Evolutionary conservation across 2,113 vertebrate species (phyloP).

Genomic region (Bos javanicus): DNA sequence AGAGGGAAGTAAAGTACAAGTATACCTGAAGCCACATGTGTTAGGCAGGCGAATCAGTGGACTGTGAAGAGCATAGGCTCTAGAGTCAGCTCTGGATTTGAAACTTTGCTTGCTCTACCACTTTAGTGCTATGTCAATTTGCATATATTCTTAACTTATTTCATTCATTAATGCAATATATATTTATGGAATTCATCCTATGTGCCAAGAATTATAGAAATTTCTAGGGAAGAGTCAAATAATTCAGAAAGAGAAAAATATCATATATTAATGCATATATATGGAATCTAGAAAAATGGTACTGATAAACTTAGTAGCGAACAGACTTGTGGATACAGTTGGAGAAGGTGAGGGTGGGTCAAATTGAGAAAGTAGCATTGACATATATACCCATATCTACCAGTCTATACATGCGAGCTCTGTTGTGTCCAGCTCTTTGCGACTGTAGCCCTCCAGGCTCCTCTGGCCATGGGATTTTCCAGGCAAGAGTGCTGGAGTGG

Average conservation of each 20-base stretch:
- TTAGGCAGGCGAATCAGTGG: neutral
- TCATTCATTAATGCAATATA: neutral
- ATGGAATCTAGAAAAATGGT: neutral
- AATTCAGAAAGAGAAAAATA: neutral
- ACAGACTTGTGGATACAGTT: neutral
- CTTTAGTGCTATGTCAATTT: neutral
- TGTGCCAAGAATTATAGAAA: neutral
- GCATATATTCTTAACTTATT: neutral
- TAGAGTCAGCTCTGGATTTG: neutral
- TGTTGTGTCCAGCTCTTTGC: neutral
- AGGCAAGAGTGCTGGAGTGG: neutral
- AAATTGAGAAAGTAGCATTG: neutral
- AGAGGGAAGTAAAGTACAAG: neutral
- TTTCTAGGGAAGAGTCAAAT: neutral
- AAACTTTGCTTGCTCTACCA: neutral
- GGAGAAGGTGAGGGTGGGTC: neutral
- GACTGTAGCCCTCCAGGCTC: neutral
- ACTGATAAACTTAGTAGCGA: neutral
- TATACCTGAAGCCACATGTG: neutral
- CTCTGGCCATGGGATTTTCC: neutral
- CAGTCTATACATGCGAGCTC: fast-evolving
- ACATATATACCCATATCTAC: neutral
- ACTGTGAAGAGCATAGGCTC: neutral
- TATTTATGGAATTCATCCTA: neutral
- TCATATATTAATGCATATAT: neutral